Evolutionary conservation across 2,113 vertebrate species (phyloP).

Genomic region (Dasyurus viverrinus): DNA sequence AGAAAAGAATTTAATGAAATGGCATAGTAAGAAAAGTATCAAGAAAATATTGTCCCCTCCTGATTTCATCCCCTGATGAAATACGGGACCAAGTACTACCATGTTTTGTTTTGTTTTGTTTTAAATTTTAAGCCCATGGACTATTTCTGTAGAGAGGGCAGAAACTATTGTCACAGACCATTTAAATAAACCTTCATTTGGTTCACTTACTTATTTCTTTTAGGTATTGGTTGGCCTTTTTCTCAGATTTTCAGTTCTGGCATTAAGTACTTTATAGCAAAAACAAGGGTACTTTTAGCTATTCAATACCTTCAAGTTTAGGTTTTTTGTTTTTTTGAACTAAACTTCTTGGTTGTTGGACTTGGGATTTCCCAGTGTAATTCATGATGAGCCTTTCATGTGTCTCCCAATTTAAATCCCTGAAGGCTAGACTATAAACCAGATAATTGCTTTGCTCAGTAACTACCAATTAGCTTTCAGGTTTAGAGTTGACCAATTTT

Average conservation of each 20-base stretch:
- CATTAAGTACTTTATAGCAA: not conserved
- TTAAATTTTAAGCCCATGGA: not conserved
- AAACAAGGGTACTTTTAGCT: not conserved
- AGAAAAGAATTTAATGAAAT: not conserved
- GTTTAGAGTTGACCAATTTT: not conserved
- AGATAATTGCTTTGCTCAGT: not conserved
- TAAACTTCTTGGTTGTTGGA: not conserved
- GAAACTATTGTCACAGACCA: not conserved
- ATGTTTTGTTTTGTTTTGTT: not conserved
- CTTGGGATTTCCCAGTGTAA: not conserved
- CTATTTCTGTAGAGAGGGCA: not conserved
- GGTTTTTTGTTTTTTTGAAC: not conserved
- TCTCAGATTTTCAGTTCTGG: not conserved
- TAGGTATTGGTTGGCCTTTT: not conserved
- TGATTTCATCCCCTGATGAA: not conserved
- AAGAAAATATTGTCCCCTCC: not conserved
- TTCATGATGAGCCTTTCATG: not conserved
- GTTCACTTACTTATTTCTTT: not conserved
- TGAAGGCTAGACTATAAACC: not conserved
- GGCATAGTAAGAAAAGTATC: not conserved
- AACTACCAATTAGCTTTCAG: not conserved
- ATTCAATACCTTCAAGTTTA: not conserved
- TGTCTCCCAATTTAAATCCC: not conserved
- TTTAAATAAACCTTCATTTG: not conserved
- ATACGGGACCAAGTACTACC: not conserved